phyloP scores from a whole-genome alignment of 2,888 invertebrate species.

The Athetis lepigone region DNA sequence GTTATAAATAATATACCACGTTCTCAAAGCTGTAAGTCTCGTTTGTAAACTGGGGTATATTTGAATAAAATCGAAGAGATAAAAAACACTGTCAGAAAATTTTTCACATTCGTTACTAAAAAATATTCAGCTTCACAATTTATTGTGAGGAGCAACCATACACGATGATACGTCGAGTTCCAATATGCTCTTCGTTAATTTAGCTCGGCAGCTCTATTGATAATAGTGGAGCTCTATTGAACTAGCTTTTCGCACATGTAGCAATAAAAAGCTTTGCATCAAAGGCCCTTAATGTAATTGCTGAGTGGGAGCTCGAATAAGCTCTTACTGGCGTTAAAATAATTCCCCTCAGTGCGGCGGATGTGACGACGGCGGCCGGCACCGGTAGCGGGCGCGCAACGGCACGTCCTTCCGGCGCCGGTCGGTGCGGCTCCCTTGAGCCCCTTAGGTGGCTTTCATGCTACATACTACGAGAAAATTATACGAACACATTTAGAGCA shows the following conservation, averaged over 20 bases:
- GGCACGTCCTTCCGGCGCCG: slow-evolving; percentile 78
- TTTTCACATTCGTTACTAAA: slow-evolving; percentile 11
- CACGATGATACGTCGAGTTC: slow-evolving; percentile 29
- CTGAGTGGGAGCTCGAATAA: slow-evolving; percentile 66
- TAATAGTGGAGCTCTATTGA: slow-evolving; percentile 67
- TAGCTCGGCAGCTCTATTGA: slow-evolving; percentile 53
- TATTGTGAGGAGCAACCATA: slow-evolving; percentile 31
- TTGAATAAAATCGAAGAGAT: slow-evolving; percentile 24
- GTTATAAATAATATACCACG: background rate
- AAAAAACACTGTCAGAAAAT: slow-evolving; percentile 23
- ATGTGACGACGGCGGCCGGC: slow-evolving; percentile 74
- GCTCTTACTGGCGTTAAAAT: slow-evolving; percentile 77
- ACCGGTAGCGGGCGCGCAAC: slow-evolving; percentile 75
- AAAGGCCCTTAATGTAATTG: slow-evolving; percentile 77
- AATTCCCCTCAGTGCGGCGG: slow-evolving; percentile 75
- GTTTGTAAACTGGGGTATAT: slow-evolving; percentile 2
- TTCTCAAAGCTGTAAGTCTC: slow-evolving; percentile 3
- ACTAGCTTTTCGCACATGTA: slow-evolving; percentile 60
- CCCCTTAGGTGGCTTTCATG: slow-evolving; percentile 73
- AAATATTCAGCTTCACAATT: slow-evolving; percentile 42
- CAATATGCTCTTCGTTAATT: slow-evolving; percentile 53
- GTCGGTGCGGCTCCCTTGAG: slow-evolving; percentile 70
- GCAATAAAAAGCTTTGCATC: slow-evolving; percentile 70
- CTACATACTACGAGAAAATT: slow-evolving; percentile 71
- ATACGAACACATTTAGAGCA: slow-evolving; percentile 69